Percentiles rank a stretch among this genome's conserved stretches.
Conservation (phyloP, 2,888 invertebrate species). For the Phorcus lineatus region DNA sequence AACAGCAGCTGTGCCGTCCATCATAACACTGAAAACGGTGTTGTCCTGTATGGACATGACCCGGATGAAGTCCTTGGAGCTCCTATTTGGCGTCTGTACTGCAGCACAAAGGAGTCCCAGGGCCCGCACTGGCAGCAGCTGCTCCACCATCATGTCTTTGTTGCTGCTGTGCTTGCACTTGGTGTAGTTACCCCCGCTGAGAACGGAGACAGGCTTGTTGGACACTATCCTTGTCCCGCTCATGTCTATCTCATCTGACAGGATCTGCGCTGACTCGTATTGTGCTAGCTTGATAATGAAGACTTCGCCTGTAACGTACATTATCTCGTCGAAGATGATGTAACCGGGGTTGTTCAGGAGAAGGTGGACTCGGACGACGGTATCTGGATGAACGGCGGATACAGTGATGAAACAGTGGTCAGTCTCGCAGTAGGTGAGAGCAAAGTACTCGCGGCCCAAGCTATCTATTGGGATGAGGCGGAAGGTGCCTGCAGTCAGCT, state of each 20-base stretch:
- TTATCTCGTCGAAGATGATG: not conserved
- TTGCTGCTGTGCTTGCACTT: not conserved
- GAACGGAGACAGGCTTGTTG: conserved; percentile 15
- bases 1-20: not conserved
- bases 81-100: not conserved
- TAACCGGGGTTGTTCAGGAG: not conserved
- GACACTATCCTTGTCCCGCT: not conserved
- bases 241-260: not conserved
- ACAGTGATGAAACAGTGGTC: not conserved
- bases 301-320: not conserved
- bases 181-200: conserved; percentile 9
- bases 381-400: conserved; percentile 9
- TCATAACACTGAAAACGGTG: not conserved
- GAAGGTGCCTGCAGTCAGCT: not conserved
- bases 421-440: not conserved
- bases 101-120: conserved; percentile 39
- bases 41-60: not conserved
- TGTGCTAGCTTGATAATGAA: not conserved
- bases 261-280: conserved; percentile 8
- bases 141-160: conserved; percentile 36
- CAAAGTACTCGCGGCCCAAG: conserved; percentile 21
- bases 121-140: conserved; percentile 38
- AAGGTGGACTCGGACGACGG: not conserved
- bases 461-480: not conserved
- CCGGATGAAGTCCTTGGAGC: not conserved